Evolutionary conservation across 92 coral and sea anemone genomes (phyloP), one percentile per base, ranked within the genome.

Genomic region (Heliopora coerulea): DNA sequence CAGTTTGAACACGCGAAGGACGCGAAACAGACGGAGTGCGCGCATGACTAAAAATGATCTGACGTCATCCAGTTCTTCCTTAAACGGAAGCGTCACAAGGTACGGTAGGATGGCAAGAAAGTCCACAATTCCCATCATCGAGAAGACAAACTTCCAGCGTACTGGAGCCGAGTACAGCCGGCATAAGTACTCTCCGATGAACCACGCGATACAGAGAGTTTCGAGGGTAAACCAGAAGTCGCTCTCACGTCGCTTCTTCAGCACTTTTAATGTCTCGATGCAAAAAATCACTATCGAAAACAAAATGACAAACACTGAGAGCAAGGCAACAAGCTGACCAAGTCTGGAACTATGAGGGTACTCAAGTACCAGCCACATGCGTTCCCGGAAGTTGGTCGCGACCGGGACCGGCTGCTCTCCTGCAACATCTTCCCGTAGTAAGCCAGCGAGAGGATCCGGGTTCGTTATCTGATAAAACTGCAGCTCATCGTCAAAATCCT

Each of bases 1-100:
- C 25, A 91, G 86, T 29, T 91, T 91, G 66, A 91, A 89, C 15
- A 91, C 88, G 34, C 97, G 86, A 41, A 91, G 42, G 39, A 91
- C 97, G 67, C 97, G 88, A 54, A 91, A 87, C 39, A 91, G 65
- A 9, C 96, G 78, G n/a, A 91, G 58, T 1, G 90, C 97, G 46
- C 96, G 97, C 3, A 91, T 30, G 39, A 91, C 97, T n/a, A 86
- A 68, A 39, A 91, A 91, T 15, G 97, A 91, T 8, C 87, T 83
- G 50, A 89, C 89, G 8, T 88, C 88, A 4, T 63, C 25, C 0
- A 89, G 82, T 59, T 82, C 86, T 20, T 79, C 41, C 56, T 81
- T 83, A 23, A 89, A 32, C 28, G 82, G 87, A 4, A 91, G 62
- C 0, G 97, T 89, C 35, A 91, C 73, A 28, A 84, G 85, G 63